Base-by-base conservation (phyloP, 2,797 vertebrate species). In the Tapirus indicus region DNA sequence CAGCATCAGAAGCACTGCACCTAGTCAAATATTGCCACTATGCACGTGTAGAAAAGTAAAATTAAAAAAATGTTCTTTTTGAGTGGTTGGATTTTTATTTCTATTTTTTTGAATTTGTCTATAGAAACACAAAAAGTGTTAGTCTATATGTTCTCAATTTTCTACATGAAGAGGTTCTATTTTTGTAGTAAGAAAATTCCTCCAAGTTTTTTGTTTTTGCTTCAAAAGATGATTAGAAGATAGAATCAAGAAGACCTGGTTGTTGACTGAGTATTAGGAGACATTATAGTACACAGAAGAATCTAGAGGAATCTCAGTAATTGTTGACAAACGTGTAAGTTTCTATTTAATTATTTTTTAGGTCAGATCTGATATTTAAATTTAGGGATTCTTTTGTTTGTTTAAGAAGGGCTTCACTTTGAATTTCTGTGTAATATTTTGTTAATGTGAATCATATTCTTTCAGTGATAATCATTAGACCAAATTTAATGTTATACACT, bases 321-420 rank as follows among this genome's bases (percentile, higher is more conserved):
- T 79, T 52, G 0, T 85, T 78, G 74, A 35, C 23, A 92, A 84
- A 85, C 0, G 41, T n/a, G 5, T 71, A 71, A 7, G 32, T 71
- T 92, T 83, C n/a, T 84, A 78, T 49, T 79, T 93, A 49, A 32
- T 94, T 89, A n/a, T 52, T 32, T 60, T 93, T 83, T 60, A 71
- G 58, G 32, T 91, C 5, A 80, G 27, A 29, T 88, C 12, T 66
- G 54, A 72, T 88, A 93, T 68, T 92, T 91, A 88, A 77, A 88
- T 93, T 75, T 94, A 79, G 14, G 10, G 52, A 17, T 38, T 38
- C 79, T 66, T 64, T 35, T 83, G 4, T 69, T 92, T 94, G 52
- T 69, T 91, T 69, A 41, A 54, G 21, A 87, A 94, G 12, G 25
- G 5, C 7, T 95, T 93, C 10, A 56, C 20, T 95, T 95, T 90